phyloP scores from a whole-genome alignment of 2,888 invertebrate genomes.

The Eupithecia subumbrata region DNA sequence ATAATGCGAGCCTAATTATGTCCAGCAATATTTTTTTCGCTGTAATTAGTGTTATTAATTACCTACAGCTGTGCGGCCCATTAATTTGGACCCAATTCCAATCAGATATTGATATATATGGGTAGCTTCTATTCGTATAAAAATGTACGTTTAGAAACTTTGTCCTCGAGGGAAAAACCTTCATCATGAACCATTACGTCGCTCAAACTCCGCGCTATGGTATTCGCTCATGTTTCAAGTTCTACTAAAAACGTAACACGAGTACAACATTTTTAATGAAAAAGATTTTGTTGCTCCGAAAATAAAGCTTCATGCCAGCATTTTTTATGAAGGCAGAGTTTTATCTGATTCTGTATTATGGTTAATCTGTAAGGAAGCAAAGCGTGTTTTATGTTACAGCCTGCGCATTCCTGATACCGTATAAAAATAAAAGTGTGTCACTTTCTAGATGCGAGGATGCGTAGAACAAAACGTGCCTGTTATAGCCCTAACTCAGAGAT shows the following conservation, averaged over 20 bases:
- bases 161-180: too few relatives aligned
- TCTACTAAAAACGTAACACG: not conserved
- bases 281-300: not conserved
- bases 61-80: too few relatives aligned
- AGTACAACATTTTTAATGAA: not conserved
- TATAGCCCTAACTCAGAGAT: not conserved
- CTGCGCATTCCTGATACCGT: constrained; percentile 9
- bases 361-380: not conserved
- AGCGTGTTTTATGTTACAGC: constrained; percentile 14
- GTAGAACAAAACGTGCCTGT: not conserved
- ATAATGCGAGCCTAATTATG: not conserved
- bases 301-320: not conserved
- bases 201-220: not conserved
- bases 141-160: not conserved
- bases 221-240: not conserved
- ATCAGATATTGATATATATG: not conserved
- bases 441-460: not conserved
- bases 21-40: not conserved
- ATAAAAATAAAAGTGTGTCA: not conserved
- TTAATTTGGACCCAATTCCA: not conserved
- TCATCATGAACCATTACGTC: too few relatives aligned
- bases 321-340: constrained; percentile 6
- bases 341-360: constrained; percentile 2
- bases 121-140: too few relatives aligned
- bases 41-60: not conserved